A percentile compares a stretch with the other conserved stretches of the same genome.
Conservation (phyloP, 1,140 invertebrate genomes). For the Rhagoletis zephyria region DNA sequence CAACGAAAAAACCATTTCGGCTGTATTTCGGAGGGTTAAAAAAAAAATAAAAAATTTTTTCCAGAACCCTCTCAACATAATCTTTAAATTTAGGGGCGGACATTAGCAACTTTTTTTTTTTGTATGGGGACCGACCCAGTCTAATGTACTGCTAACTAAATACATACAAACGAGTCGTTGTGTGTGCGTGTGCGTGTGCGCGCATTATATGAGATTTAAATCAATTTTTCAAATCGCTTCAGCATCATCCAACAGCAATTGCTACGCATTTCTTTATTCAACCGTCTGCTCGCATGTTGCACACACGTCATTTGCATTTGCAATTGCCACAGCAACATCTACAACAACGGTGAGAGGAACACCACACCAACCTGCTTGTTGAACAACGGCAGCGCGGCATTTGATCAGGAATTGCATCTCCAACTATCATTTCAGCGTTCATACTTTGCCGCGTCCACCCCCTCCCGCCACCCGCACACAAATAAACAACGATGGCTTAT, state of each 20-base stretch:
- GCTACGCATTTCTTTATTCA: conserved; percentile 34
- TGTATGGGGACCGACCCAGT: too few relatives aligned
- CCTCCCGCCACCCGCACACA: background rate
- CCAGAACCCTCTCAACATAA: too few relatives aligned
- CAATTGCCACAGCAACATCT: background rate
- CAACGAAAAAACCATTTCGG: too few relatives aligned
- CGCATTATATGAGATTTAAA: conserved; percentile 24
- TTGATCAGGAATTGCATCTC: conserved; percentile 29
- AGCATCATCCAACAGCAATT: background rate
- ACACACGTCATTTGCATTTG: conserved; percentile 31
- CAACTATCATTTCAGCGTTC: background rate
- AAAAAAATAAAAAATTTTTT: too few relatives aligned
- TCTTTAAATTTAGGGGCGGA: too few relatives aligned
- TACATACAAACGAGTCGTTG: background rate
- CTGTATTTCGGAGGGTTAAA: too few relatives aligned
- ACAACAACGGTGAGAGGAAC: background rate
- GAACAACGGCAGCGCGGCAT: background rate
- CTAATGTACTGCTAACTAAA: too few relatives aligned
- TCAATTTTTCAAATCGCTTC: conserved; percentile 30
- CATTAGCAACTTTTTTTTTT: too few relatives aligned
- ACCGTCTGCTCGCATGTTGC: conserved; percentile 1
- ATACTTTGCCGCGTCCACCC: background rate
- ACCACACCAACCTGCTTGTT: background rate
- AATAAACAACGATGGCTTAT: conserved; percentile 65
- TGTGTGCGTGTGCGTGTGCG: background rate